Percentiles rank a stretch among this genome's conserved stretches.
These are phyloP conservation scores for Acanthis flammea DNA, from an alignment of 2,797 vertebrate species.

Conservation along the genomic window DNA sequence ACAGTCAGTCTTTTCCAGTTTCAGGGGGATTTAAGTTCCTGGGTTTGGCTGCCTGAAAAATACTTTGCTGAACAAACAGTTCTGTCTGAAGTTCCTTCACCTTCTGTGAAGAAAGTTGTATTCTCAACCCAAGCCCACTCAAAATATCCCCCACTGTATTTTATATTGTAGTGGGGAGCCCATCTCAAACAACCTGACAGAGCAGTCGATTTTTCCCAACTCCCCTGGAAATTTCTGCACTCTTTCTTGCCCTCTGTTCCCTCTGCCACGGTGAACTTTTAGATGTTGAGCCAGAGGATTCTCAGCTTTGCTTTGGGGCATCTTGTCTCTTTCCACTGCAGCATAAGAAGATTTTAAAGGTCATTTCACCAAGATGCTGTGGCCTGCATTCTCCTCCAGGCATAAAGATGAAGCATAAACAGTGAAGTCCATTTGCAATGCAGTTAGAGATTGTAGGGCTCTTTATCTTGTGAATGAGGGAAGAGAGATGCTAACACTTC, in stretches of 20 bases:
- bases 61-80: background rate
- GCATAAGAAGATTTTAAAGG: constrained; percentile 13
- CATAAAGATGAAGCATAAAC: background rate
- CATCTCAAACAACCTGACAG: background rate
- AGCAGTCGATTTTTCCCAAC: background rate
- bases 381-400: background rate
- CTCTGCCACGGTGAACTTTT: background rate
- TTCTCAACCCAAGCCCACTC: background rate
- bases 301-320: background rate
- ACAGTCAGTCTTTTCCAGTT: background rate
- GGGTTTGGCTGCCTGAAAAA: background rate
- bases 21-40: background rate
- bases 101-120: background rate
- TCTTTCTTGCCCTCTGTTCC: background rate
- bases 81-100: background rate
- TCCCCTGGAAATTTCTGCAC: background rate
- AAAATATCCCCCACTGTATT: background rate
- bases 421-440: constrained; percentile 10
- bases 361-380: background rate
- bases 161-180: background rate
- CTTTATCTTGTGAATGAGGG: background rate
- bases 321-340: background rate
- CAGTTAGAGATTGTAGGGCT: background rate
- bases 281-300: background rate
- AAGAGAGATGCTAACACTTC: background rate